These are phyloP conservation scores for Sycophila texana DNA, from an alignment of 2,888 invertebrate genomes.

Conservation along the genomic window DNA sequence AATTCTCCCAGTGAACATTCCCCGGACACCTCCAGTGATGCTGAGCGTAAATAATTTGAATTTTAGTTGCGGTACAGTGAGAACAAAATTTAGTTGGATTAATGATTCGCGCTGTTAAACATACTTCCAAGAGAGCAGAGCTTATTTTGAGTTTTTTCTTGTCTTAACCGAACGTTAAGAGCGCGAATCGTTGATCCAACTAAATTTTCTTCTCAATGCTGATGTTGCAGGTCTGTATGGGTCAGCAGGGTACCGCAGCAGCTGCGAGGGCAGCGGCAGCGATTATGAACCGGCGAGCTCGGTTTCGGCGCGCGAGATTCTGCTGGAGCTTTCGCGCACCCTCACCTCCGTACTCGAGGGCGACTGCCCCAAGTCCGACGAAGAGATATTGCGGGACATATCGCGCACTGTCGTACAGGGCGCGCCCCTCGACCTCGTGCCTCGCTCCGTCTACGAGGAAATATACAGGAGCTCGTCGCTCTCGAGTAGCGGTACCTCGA, in stretches of 20 bases:
- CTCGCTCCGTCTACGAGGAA: constrained; percentile 41
- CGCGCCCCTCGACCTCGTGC: constrained; percentile 7
- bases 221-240: constrained; percentile 59
- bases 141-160: no score
- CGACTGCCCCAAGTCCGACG: constrained; percentile 63
- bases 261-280: constrained; percentile 36
- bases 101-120: no score
- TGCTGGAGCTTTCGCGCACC: constrained; percentile 68
- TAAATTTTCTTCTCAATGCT: no score
- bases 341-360: constrained; percentile 69
- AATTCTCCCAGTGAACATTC: constrained; percentile 28
- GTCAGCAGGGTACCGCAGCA: constrained; percentile 56
- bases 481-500: constrained; percentile 51
- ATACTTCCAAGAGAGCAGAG: no score
- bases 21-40: constrained; percentile 44
- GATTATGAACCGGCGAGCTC: constrained; percentile 18
- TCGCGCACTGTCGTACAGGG: constrained; percentile 66
- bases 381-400: constrained; percentile 68
- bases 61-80: no score
- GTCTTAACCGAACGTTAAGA: no score
- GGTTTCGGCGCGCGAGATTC: constrained; percentile 63
- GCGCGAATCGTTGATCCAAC: no score
- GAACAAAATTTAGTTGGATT: no score
- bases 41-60: constrained; percentile 23
- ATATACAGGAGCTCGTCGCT: constrained; percentile 55